Conservation (phyloP, 2,113 vertebrate species). For the Nerophis lumbriciformis region DNA sequence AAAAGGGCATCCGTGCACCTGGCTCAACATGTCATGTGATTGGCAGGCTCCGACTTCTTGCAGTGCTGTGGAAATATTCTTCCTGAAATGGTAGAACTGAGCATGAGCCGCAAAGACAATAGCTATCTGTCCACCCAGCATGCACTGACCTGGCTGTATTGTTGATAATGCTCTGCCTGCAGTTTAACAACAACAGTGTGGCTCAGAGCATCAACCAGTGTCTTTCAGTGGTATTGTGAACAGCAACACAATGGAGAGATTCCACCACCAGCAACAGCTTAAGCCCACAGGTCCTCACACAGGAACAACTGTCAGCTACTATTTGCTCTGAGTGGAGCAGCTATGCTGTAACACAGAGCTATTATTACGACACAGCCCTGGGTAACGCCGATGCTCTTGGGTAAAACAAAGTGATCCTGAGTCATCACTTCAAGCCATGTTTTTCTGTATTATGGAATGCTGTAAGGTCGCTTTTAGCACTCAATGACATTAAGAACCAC, state of each 20-base stretch:
- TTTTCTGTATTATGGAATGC: constrained; percentile 28
- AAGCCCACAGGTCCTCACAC: constrained; percentile 28
- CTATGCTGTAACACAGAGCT: constrained; percentile 53
- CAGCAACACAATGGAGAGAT: constrained; percentile 24
- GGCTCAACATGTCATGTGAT: constrained; percentile 24
- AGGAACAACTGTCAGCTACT: constrained; percentile 50
- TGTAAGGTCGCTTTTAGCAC: constrained; percentile 17
- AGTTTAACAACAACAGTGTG: constrained; percentile 22
- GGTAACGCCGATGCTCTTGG: constrained; percentile 42
- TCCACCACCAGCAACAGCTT: constrained; percentile 27
- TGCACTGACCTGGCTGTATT: constrained; percentile 43
- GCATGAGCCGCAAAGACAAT: constrained; percentile 14
- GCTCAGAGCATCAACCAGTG: constrained; percentile 16
- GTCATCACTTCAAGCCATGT: constrained; percentile 44
- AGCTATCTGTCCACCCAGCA: constrained; percentile 19
- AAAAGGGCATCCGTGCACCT: constrained; percentile 37
- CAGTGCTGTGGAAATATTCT: neutral
- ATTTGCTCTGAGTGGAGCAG: constrained; percentile 55
- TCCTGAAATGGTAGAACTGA: neutral
- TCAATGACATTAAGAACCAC: constrained; percentile 13
- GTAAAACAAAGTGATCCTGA: constrained; percentile 53
- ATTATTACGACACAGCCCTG: constrained; percentile 54
- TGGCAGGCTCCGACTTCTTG: constrained; percentile 8
- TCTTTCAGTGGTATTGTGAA: constrained; percentile 34
- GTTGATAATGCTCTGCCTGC: constrained; percentile 34